Percentiles rank a stretch among this genome's conserved stretches.
These are phyloP conservation scores for Holacanthella duospinosa DNA, from an alignment of 2,888 invertebrate genomes.

Conservation along the genomic window DNA sequence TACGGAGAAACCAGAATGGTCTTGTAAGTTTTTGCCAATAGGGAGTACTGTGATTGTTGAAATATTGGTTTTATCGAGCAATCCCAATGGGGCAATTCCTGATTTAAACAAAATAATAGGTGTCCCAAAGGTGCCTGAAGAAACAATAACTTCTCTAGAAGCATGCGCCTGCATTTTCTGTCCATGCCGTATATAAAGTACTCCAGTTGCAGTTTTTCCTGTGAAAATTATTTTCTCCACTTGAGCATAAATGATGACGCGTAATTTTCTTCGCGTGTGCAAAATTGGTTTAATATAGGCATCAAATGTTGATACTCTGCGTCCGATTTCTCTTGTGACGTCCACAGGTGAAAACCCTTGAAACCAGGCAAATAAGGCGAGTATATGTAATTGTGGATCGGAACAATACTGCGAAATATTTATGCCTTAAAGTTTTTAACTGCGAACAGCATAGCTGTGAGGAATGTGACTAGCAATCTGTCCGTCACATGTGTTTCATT, in stretches of 20 bases:
- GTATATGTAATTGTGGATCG: no score
- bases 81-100: background rate
- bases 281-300: background rate
- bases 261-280: background rate
- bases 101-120: background rate
- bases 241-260: background rate
- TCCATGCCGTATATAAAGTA: background rate
- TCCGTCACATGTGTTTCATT: no score
- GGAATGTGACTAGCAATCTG: no score
- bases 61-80: background rate
- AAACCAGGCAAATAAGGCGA: no score
- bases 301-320: no score
- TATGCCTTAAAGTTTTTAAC: no score
- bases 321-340: no score
- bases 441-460: no score
- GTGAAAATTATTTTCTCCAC: background rate
- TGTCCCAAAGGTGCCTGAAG: background rate
- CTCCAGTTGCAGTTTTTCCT: background rate
- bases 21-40: constrained; percentile 2
- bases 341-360: no score
- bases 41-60: background rate
- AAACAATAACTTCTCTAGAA: background rate
- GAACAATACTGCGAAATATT: no score
- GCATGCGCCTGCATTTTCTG: background rate
- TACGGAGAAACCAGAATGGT: background rate